phyloP scores from a whole-genome alignment of 1,140 invertebrate species.

The Euura lappo region DNA sequence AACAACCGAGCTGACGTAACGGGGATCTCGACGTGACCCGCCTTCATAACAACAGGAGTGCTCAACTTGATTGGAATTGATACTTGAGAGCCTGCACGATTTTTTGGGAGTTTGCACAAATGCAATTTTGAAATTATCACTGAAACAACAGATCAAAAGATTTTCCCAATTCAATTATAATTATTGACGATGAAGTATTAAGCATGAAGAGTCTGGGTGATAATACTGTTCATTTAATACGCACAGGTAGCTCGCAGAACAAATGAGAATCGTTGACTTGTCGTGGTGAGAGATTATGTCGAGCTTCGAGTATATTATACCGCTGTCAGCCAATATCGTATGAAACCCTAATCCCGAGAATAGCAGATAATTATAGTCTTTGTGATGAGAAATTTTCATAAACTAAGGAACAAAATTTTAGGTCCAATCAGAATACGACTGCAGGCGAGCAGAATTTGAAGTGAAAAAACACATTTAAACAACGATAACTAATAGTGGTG shows the following conservation, averaged over 20 bases:
- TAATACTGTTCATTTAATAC: too few relatives aligned
- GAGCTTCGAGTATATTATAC: slow-evolving; percentile 16
- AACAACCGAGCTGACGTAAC: slow-evolving; percentile 31
- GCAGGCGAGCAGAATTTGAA: slow-evolving; percentile 11
- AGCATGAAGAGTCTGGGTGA: too few relatives aligned
- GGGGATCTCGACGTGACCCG: neutral
- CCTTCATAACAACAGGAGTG: neutral
- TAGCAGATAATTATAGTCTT: slow-evolving; percentile 25
- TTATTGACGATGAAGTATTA: too few relatives aligned
- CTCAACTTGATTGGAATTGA: neutral
- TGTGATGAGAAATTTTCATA: slow-evolving; percentile 7
- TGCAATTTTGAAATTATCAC: too few relatives aligned
- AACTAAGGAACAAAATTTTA: slow-evolving; percentile 16
- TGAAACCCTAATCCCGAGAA: slow-evolving; percentile 21
- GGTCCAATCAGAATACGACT: neutral
- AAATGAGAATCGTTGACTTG: slow-evolving; percentile 8
- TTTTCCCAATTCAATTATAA: too few relatives aligned
- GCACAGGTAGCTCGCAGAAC: too few relatives aligned
- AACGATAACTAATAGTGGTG: neutral
- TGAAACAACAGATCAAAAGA: too few relatives aligned
- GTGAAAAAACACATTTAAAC: slow-evolving; percentile 22
- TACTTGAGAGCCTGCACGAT: too few relatives aligned
- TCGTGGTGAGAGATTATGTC: slow-evolving; percentile 16
- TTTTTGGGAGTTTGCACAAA: too few relatives aligned
- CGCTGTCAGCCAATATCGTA: slow-evolving; percentile 15